Evolutionary conservation across 2,888 invertebrate species (phyloP), one percentile per base, ranked within the genome.

Genomic region (Physocephala rufipes): DNA sequence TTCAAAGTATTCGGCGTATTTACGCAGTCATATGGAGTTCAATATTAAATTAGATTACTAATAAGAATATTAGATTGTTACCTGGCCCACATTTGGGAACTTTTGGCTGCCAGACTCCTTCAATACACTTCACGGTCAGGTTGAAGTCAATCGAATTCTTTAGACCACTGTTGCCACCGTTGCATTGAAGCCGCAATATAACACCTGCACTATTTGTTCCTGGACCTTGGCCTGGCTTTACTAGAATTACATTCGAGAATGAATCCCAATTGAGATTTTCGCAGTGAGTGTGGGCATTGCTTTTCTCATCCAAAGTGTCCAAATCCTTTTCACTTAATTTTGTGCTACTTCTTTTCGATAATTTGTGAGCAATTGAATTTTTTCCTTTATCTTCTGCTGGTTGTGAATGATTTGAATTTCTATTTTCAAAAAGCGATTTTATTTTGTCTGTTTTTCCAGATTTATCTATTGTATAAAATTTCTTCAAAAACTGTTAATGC

Each of bases 41-140:
- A 2, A 24, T 49, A 49, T 3, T n/a, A 49, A 49, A 26, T 2
- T 26, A 59, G 19, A n/a, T 36, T 36, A 28, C 2, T 15, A 62
- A 21, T 62, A 62, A 28, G 19, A 43, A n/a, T 45, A 21, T 19
- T 24, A 64, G 49, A 15, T 24, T 66, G 89, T 87, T 75, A 94
- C 94, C 87, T 80, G 95, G 92, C 80, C 91, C 88, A 84, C 96
- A 96, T 78, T 90, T 89, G 0, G 96, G 95, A 77, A 90, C 91
- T 74, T 90, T 90, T 0, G 95, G 95, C 79, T 91, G 93, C 96
- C 96, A 96, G 76, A 92, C 89, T 0, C 96, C 95, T 74, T 93
- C 89, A 2, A 92, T 91, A 82, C 96, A 96, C 79, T 91, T 91
- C 0, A 92, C 92, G 0, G 94, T 94, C 2, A 90, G 89, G 81